Percentiles rank a stretch among this genome's conserved stretches.
These are phyloP conservation scores for Erinaceus europaeus DNA, from an alignment of 2,113 vertebrate species.

Conservation along the genomic window DNA sequence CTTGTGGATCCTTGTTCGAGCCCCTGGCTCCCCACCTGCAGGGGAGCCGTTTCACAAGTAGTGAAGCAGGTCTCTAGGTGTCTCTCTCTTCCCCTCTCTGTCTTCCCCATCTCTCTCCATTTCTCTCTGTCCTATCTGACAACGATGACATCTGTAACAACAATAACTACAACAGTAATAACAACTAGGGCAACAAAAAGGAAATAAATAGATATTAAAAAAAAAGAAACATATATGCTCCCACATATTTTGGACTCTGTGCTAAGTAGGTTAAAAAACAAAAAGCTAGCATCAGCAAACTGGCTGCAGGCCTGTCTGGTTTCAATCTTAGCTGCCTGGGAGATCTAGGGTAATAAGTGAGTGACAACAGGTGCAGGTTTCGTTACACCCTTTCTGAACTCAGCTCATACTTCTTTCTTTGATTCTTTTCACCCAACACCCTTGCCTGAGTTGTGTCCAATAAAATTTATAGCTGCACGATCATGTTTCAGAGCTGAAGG, in stretches of 20 bases:
- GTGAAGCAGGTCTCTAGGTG: no score
- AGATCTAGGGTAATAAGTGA: constrained; percentile 40
- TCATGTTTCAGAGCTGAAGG: constrained; percentile 51
- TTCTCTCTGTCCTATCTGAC: no score
- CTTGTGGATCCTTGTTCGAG: no score
- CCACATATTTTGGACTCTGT: background rate
- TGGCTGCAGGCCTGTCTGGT: constrained; percentile 18
- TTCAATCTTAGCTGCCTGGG: constrained; percentile 51
- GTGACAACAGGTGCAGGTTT: constrained; percentile 72
- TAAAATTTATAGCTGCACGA: constrained; percentile 9
- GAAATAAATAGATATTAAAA: no score
- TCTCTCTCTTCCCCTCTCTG: no score
- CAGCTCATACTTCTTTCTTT: background rate
- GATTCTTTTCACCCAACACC: constrained; percentile 39
- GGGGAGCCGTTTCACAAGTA: no score
- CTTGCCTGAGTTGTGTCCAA: constrained; percentile 11
- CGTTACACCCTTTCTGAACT: constrained; percentile 4
- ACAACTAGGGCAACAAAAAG: no score
- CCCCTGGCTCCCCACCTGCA: no score
- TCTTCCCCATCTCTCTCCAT: no score
- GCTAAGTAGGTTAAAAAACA: constrained; percentile 1
- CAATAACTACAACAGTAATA: no score
- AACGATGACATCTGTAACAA: no score
- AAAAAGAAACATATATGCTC: no score
- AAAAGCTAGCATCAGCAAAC: background rate